Percentiles rank a stretch among this genome's conserved stretches.
Evolutionary conservation across 2,888 invertebrate genomes (phyloP).

Genomic region (Sclerodermus sp.): DNA sequence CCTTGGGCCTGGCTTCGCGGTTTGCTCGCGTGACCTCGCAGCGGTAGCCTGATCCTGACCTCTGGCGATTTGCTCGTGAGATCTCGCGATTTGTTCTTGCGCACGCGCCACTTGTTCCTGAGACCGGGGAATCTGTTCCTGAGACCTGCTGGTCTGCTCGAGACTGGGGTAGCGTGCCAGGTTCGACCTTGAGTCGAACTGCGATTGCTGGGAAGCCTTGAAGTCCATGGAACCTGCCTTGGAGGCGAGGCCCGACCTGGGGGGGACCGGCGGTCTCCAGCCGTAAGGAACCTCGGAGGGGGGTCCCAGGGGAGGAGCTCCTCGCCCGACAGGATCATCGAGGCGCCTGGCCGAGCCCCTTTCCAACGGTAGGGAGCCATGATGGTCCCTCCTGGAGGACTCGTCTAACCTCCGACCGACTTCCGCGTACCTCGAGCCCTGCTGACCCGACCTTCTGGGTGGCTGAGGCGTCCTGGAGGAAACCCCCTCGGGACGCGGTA

Average conservation of each 20-base stretch:
- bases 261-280: conserved; percentile 3
- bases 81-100: too few species aligned
- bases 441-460: conserved; percentile 24
- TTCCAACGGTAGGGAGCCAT: conserved; percentile 19
- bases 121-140: too few species aligned
- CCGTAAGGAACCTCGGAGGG: not conserved
- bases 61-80: not conserved
- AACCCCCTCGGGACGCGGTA: conserved; percentile 26
- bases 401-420: conserved; percentile 6
- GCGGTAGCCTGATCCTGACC: too few species aligned
- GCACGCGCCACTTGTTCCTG: too few species aligned
- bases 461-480: conserved; percentile 45
- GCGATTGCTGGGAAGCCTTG: too few species aligned
- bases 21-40: too few species aligned
- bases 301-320: too few species aligned
- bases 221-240: not conserved
- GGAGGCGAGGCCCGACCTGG: conserved; percentile 6
- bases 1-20: too few species aligned
- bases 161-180: too few species aligned
- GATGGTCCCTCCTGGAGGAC: conserved; percentile 10
- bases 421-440: conserved; percentile 10
- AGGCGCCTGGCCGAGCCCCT: conserved; percentile 3
- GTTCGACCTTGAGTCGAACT: too few species aligned
- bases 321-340: conserved; percentile 1
- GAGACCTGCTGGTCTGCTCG: too few species aligned